phyloP scores from a whole-genome alignment of 1,140 invertebrate genomes.

The Spodoptera litura region DNA sequence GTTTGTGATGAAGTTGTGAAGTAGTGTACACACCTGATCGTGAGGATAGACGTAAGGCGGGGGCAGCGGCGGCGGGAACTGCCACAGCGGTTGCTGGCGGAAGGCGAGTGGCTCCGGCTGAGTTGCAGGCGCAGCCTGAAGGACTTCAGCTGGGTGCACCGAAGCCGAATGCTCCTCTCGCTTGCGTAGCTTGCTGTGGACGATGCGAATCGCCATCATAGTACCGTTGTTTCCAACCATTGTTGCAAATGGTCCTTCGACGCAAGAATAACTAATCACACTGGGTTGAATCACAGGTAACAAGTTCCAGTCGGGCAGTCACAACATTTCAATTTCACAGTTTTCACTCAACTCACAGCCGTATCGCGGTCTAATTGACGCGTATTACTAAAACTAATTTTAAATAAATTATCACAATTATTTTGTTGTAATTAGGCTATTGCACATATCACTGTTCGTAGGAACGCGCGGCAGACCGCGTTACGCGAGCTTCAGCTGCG shows the following conservation, averaged over 20 bases:
- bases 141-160: conserved; percentile 89
- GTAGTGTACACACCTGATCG: conserved; percentile 89
- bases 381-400: conserved; percentile 82
- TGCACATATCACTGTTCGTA: conserved; percentile 86
- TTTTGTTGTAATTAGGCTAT: conserved; percentile 81
- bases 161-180: conserved; percentile 91
- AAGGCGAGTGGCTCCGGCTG: conserved; percentile 84
- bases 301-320: conserved; percentile 84
- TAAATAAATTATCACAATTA: conserved; percentile 86
- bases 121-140: conserved; percentile 86
- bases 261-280: conserved; percentile 82
- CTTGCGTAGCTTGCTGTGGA: conserved; percentile 94
- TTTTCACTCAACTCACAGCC: conserved; percentile 85
- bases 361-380: conserved; percentile 75
- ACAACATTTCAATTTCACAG: conserved; percentile 83
- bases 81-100: conserved; percentile 91
- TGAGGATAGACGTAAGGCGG: conserved; percentile 92
- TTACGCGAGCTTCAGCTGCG: conserved; percentile 81
- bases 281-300: conserved; percentile 83
- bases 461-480: conserved; percentile 84
- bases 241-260: conserved; percentile 75
- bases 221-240: conserved; percentile 94
- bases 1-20: conserved; percentile 15
- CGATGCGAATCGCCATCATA: conserved; percentile 94
- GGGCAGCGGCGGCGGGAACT: conserved; percentile 91